These are phyloP conservation scores for Dichetophora obliterata DNA, from an alignment of 2,888 invertebrate species.

Conservation along the genomic window DNA sequence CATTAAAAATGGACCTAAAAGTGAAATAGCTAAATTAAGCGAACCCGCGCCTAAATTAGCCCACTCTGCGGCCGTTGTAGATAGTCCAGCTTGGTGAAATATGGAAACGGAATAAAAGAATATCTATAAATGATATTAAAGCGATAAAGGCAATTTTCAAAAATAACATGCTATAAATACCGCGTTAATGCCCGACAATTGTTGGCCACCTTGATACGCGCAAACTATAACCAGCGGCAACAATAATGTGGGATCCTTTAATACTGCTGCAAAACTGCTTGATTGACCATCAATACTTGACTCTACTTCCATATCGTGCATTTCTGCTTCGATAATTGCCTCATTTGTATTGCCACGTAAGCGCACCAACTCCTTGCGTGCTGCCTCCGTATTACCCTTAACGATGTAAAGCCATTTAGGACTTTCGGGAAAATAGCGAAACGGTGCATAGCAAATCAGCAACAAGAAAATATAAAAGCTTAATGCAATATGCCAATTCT, in stretches of 20 bases:
- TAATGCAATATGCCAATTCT: conserved; percentile 83
- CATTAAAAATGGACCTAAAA: conserved; percentile 77
- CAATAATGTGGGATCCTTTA: conserved; percentile 73
- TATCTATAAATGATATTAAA: conserved; percentile 54
- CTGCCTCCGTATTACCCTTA: conserved; percentile 75
- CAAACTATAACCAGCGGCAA: conserved; percentile 84
- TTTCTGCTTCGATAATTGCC: conserved; percentile 73
- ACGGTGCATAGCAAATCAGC: conserved; percentile 74
- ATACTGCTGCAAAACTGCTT: conserved; percentile 76
- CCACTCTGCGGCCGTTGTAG: conserved; percentile 74
- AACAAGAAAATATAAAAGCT: conserved; percentile 80
- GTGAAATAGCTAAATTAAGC: conserved; percentile 76
- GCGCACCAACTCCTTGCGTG: conserved; percentile 75
- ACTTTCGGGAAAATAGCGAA: conserved; percentile 85
- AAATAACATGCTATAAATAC: conserved; percentile 71
- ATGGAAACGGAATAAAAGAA: conserved; percentile 89
- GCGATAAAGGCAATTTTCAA: background rate
- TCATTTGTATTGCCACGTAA: conserved; percentile 73
- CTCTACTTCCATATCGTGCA: conserved; percentile 74
- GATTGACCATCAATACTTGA: conserved; percentile 62
- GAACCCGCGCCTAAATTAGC: conserved; percentile 85
- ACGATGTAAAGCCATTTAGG: conserved; percentile 87
- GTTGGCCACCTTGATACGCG: conserved; percentile 83
- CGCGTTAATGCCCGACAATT: conserved; percentile 91
- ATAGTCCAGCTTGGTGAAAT: conserved; percentile 80